phyloP scores from a whole-genome alignment of 37 sponge, comb jelly and placozoan species.

The Theonella swinhoei region DNA sequence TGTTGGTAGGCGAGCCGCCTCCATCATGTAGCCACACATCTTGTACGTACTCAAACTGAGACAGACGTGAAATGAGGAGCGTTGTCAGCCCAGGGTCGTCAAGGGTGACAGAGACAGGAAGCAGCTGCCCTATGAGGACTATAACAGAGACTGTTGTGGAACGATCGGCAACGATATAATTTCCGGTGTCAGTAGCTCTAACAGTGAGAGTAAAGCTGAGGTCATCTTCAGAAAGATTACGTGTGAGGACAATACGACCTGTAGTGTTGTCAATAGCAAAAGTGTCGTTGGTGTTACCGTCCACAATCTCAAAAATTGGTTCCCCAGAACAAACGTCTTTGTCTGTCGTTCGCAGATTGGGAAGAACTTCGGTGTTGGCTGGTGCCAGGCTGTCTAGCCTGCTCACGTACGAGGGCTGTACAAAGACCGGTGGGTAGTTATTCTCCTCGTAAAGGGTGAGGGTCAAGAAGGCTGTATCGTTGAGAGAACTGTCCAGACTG shows the following conservation, averaged over 20 bases:
- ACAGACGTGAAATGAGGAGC: slow-evolving; percentile 47
- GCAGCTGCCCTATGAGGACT: slow-evolving; percentile 62
- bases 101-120: slow-evolving; percentile 55
- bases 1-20: slow-evolving; percentile 7
- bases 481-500: not conserved
- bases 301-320: slow-evolving; percentile 36
- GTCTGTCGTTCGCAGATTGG: slow-evolving; percentile 53
- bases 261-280: slow-evolving; percentile 60
- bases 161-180: slow-evolving; percentile 13
- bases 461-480: slow-evolving; percentile 24
- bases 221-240: slow-evolving; percentile 48
- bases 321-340: slow-evolving; percentile 66
- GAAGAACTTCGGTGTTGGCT: slow-evolving; percentile 43
- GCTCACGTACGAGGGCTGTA: slow-evolving; percentile 69
- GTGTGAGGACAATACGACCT: slow-evolving; percentile 47
- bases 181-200: slow-evolving; percentile 62
- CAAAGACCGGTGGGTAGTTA: slow-evolving; percentile 59
- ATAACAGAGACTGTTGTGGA: slow-evolving; percentile 32
- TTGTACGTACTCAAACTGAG: slow-evolving; percentile 51
- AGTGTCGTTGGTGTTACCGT: slow-evolving; percentile 46
- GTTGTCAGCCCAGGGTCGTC: slow-evolving; percentile 45
- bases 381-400: slow-evolving; percentile 34
- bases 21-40: slow-evolving; percentile 56
- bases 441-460: slow-evolving; percentile 65
- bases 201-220: slow-evolving; percentile 53